Base-by-base conservation (phyloP, 2,888 invertebrate genomes). In the Icerya purchasi region DNA sequence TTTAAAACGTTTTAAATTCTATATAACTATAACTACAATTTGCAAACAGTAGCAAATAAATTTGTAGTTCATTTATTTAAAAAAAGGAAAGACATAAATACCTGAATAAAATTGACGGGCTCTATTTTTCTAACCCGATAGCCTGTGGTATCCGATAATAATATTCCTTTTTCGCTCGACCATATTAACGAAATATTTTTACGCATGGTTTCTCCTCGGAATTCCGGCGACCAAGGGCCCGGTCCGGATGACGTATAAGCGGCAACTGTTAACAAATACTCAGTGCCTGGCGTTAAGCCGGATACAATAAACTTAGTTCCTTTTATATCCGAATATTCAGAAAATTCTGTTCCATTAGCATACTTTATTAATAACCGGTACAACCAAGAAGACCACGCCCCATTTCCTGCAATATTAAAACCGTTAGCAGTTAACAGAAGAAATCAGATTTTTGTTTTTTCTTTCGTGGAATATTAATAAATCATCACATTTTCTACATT, bases 101-200 rank as follows among this genome's bases (percentile, higher is more conserved):
- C 61, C 49, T 62, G 53, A 49, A 56, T 23, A 23, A 61, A 54
- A 61, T 60, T 57, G 2, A 56, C 49, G 36, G 57, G 54, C 53
- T 61, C 57, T 22, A 62, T 62, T 49, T 59, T 61, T 1, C 57
- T 78, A 19, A 85, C 76, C 67, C 83, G 79, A 66, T 84, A 84
- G 2, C 88, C 89, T 18, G 85, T 81, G 2, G 87, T 78, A 68
- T 90, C 83, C n/a, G 87, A 85, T 67, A 81, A 79, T n/a, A 86
- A 71, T 0, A 91, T 72, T 1, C 86, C 86, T 62, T 84, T 82
- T 1, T 78, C 77, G 0, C 83, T 80, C 0, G 86, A 84, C 87
- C 86, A 87, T 3, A 84, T 69, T 54, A 86, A 76, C 0, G 78
- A 72, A 36, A 72, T 71, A 60, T 63, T 62, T 14, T 63, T 61